Conservation (phyloP, 2,113 vertebrate genomes). For the Eonycteris spelaea region DNA sequence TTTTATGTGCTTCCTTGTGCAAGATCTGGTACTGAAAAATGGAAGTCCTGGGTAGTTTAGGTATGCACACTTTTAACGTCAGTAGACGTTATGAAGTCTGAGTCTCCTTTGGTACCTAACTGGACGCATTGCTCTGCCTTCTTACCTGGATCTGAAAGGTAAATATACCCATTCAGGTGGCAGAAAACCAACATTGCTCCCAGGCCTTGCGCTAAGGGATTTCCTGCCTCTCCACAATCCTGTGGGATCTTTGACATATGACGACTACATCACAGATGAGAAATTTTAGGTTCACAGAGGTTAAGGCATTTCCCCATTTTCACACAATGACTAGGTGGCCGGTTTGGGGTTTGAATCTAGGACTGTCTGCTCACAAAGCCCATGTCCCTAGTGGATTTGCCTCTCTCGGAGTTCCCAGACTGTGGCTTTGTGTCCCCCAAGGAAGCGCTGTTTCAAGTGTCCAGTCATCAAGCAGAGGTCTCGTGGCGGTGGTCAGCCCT, state of each 20-base stretch:
- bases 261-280: not conserved
- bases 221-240: not conserved
- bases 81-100: not conserved
- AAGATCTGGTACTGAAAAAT: not conserved
- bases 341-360: not conserved
- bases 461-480: not conserved
- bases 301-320: not conserved
- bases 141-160: not conserved
- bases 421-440: not conserved
- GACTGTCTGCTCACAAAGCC: not conserved
- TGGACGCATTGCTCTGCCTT: not conserved
- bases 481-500: rapidly evolving
- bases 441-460: not conserved
- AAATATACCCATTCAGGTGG: not conserved
- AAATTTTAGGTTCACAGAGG: not conserved
- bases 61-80: not conserved
- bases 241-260: not conserved
- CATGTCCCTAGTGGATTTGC: not conserved
- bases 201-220: rapidly evolving
- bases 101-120: not conserved
- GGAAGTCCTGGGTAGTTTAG: not conserved
- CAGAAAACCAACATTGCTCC: not conserved
- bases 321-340: not conserved
- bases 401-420: not conserved
- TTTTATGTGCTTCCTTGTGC: not conserved